A percentile compares a stretch with the other conserved stretches of the same genome.
These are phyloP conservation scores for Hyaena hyaena DNA, from an alignment of 2,113 vertebrate genomes.

Conservation along the genomic window DNA sequence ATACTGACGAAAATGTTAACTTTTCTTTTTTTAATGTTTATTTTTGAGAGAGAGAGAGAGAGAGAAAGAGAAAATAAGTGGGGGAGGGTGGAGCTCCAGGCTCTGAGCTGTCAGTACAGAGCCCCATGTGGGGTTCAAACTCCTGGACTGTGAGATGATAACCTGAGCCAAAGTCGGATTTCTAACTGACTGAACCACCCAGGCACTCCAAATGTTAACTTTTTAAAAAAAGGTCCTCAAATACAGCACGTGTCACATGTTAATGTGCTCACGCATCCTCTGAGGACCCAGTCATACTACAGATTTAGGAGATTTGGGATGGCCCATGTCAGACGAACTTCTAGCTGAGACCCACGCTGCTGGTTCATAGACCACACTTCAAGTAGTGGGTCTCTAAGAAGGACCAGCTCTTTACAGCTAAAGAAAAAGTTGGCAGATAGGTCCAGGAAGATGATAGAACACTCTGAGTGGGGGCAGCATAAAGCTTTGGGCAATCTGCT, in stretches of 20 bases:
- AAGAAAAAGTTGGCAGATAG: neutral
- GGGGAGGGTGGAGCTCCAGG: too few relatives aligned
- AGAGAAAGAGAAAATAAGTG: too few relatives aligned
- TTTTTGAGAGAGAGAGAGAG: too few relatives aligned
- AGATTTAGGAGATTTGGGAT: neutral
- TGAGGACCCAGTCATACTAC: neutral
- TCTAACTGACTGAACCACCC: too few relatives aligned
- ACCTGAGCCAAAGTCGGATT: too few relatives aligned
- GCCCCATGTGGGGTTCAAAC: too few relatives aligned
- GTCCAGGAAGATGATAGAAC: neutral
- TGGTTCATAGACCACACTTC: neutral
- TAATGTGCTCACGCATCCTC: rapidly evolving
- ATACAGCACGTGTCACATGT: neutral
- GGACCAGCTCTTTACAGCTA: neutral
- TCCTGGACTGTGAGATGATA: too few relatives aligned
- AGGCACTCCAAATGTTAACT: neutral
- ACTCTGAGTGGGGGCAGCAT: neutral
- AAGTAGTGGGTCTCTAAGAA: neutral
- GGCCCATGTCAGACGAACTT: neutral
- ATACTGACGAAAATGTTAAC: neutral
- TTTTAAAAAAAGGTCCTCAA: neutral
- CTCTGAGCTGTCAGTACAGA: too few relatives aligned
- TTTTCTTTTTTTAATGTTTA: neutral
- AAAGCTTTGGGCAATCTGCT: neutral
- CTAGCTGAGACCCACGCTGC: rapidly evolving